Conservation (phyloP, 2,113 vertebrate species). For the western clawed frog (Xenopus tropicalis) region UCB_Xtro_10.0 CM004448.2:106417501-106418000, state of each 20-base stretch:
- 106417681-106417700: conserved; percentile 74
- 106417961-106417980: conserved; percentile 62
- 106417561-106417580: too few species aligned
- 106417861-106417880: conserved; percentile 78
- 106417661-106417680: not conserved
- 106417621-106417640: not conserved
- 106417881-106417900: conserved; percentile 79
- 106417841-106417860: conserved; percentile 72
- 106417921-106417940: conserved; percentile 74
- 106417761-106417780: conserved; percentile 68
- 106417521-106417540: too few species aligned
- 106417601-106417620: not conserved
- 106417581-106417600: not conserved
- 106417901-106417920: conserved; percentile 74
- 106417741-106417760: conserved; percentile 66
- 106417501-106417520: too few species aligned
- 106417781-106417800: conserved; percentile 68
- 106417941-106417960: conserved; percentile 71
- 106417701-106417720: conserved; percentile 62
- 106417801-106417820: conserved; percentile 63
- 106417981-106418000: conserved; percentile 63
- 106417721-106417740: conserved; percentile 67
- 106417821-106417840: conserved; percentile 73
- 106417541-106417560: too few species aligned
- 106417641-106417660: not conserved